Conservation (phyloP, 2,113 vertebrate genomes). For the Cyprinodon variegatus region DNA sequence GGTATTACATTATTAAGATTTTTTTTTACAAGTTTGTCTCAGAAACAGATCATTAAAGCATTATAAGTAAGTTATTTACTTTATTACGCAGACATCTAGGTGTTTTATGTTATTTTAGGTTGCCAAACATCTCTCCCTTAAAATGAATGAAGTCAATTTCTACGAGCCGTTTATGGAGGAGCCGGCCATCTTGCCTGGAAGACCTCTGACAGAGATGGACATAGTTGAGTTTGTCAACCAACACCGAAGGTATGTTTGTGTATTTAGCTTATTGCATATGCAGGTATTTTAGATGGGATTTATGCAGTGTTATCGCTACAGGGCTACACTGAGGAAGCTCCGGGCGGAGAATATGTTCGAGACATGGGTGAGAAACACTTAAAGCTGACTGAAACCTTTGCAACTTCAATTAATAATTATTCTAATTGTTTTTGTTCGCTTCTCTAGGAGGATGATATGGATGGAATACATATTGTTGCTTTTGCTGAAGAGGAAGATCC, state of each 20-base stretch:
- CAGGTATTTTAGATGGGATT: not conserved
- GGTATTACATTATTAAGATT: too few relatives aligned
- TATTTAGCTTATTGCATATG: not conserved
- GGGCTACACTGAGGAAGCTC: constrained; percentile 92
- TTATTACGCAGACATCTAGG: not conserved
- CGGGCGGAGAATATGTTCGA: constrained; percentile 97
- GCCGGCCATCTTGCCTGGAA: constrained; percentile 87
- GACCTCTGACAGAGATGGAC: constrained; percentile 91
- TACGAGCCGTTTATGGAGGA: constrained; percentile 98
- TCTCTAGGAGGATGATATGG: constrained; percentile 92
- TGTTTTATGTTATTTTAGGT: constrained; percentile 76
- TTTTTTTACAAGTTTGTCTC: too few relatives aligned
- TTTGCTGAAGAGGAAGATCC: constrained; percentile 97
- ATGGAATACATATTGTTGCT: constrained; percentile 96
- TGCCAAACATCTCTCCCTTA: constrained; percentile 94
- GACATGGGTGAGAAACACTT: constrained; percentile 88
- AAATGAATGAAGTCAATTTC: constrained; percentile 97
- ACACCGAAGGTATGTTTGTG: constrained; percentile 85
- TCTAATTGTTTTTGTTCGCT: not conserved
- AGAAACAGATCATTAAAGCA: not conserved
- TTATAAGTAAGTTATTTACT: too few relatives aligned
- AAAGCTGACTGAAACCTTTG: not conserved
- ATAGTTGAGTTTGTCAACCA: constrained; percentile 93
- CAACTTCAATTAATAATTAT: not conserved
- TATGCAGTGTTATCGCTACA: constrained; percentile 58